Conservation (phyloP, 1,140 invertebrate genomes). For the Bombus waltoni region DNA sequence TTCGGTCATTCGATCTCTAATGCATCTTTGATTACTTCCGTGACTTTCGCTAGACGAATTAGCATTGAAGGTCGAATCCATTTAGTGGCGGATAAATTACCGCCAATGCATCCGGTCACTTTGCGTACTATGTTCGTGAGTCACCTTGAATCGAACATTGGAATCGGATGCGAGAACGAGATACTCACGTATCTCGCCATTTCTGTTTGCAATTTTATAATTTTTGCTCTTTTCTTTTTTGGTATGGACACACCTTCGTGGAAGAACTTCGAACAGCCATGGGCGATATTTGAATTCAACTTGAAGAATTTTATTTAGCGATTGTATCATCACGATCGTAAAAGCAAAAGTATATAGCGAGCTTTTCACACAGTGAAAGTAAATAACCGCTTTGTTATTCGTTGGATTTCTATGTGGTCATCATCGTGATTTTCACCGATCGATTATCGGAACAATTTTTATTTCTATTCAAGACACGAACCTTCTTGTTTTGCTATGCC, state of each 20-base stretch:
- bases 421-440: constrained; percentile 23
- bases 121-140: constrained; percentile 27
- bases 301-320: neutral
- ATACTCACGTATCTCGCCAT: constrained; percentile 8
- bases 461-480: constrained; percentile 42
- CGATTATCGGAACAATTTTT: neutral
- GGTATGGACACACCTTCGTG: too few relatives aligned
- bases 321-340: neutral
- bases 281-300: neutral
- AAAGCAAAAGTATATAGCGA: constrained; percentile 10
- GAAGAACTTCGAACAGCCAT: neutral
- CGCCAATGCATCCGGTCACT: constrained; percentile 57
- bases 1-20: constrained; percentile 25
- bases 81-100: constrained; percentile 60
- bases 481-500: neutral
- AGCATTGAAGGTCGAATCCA: constrained; percentile 58
- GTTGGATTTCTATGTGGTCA: constrained; percentile 18
- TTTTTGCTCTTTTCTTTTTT: constrained; percentile 7
- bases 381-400: constrained; percentile 5
- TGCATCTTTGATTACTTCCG: constrained; percentile 35
- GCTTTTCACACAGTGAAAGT: constrained; percentile 27
- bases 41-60: constrained; percentile 62
- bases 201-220: neutral
- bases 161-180: constrained; percentile 43
- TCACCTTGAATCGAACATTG: constrained; percentile 57